Evolutionary conservation across 1,140 invertebrate genomes (phyloP).

Genomic region (Goniozus legneri): DNA sequence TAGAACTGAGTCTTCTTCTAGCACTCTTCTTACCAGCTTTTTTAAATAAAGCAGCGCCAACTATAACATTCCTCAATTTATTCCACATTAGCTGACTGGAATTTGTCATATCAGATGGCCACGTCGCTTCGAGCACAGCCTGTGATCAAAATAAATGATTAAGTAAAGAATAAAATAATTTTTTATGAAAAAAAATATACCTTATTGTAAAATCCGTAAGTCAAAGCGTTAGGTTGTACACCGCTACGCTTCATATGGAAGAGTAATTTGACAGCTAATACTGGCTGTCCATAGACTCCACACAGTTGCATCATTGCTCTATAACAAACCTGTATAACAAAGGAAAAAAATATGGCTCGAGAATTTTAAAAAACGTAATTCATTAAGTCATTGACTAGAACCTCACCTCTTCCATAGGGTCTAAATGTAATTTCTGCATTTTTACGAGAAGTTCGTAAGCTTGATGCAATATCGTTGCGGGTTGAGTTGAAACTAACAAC

Average conservation of each 20-base stretch:
- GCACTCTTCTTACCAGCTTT: conserved; percentile 64
- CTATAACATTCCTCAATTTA: conserved; percentile 87
- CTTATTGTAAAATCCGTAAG: conserved; percentile 77
- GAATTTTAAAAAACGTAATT: conserved; percentile 6
- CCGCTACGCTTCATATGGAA: conserved; percentile 94
- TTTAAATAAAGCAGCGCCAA: conserved; percentile 84
- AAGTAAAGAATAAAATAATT: background rate
- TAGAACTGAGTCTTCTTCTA: conserved; percentile 48
- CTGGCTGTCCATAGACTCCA: conserved; percentile 89
- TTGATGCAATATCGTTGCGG: conserved; percentile 73
- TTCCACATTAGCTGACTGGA: conserved; percentile 86
- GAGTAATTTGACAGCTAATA: conserved; percentile 90
- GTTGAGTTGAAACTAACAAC: conserved; percentile 59
- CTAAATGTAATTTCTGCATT: conserved; percentile 72
- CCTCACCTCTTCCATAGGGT: conserved; percentile 83
- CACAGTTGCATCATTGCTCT: conserved; percentile 98
- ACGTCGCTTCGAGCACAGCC: conserved; percentile 89
- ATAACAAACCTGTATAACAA: conserved; percentile 78
- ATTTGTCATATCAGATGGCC: conserved; percentile 85
- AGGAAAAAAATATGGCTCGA: background rate
- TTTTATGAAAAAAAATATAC: conserved; percentile 22
- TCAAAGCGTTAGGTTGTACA: conserved; percentile 94
- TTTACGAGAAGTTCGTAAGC: conserved; percentile 85
- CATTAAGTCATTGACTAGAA: background rate
- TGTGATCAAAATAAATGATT: conserved; percentile 31